Evolutionary conservation across 1,140 invertebrate species (phyloP), one percentile per base, ranked within the genome.

Genomic region (Propsilocerus akamusi): DNA sequence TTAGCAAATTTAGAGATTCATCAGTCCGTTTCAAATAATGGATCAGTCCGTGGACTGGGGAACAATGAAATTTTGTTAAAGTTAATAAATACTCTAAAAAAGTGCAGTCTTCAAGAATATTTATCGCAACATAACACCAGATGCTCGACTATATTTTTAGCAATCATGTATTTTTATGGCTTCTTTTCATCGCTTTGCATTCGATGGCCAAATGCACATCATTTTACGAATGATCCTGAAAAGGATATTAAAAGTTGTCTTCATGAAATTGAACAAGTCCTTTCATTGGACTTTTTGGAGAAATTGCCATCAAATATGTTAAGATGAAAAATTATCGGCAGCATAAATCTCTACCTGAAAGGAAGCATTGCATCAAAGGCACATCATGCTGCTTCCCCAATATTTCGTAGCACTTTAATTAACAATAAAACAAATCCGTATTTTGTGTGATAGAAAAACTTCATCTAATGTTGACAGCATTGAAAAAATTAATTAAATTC

Each of bases 161-260:
- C 61, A 87, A 12, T 76, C 75, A 2, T 75, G 79, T 53, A 92
- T 57, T 66, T 92, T 14, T 84, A 88, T 56, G 72, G 78, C 23
- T 92, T 90, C 68, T 92, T 91, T 62, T 78, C 81, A 46, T 76
- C 81, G 7, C 60, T 90, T 2, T 78, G 73, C 53, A 62, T 69
- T 7, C 69, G 68, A 58, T 71, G 70, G 7, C 64, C 71, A 17
- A 62, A 68, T 54, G 67, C 70, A n/a, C 55, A 59, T 25, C 68
- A 69, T 52, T 61, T 56, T 49, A 57, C 59, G 14, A 52, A 56
- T 14, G 65, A 68, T 25, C 59, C 58, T 0, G 72, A 77, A 52
- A 68, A 69, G 25, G 68, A 74, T 46, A 62, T 72, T 6, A 66
- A 68, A 5, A 59, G 69, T 28, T 75, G 76, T 52, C 61, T 74